Evolutionary conservation across 2,113 vertebrate species (phyloP), one percentile per base, ranked within the genome.

Genomic region (Polypterus bichir): DNA sequence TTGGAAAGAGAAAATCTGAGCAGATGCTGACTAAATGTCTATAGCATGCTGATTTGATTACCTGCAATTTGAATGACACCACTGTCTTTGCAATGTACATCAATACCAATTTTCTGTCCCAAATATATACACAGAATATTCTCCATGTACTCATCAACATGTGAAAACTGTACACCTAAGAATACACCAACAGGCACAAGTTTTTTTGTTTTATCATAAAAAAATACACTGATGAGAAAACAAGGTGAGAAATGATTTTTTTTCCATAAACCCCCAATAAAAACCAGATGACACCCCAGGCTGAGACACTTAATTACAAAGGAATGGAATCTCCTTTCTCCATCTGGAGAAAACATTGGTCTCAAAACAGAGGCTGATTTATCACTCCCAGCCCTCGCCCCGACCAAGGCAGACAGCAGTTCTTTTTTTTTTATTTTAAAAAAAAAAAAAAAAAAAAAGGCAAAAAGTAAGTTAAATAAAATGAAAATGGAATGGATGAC

Each of bases 221-320:
- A 76, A 75, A 79, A 77, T 70, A 59, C 62, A 66, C 70, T 85
- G 83, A 87, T 87, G 85, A 84, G 84, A 86, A 88, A 88, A 86
- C 83, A 87, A 86, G 85, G 84, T 85, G 83, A 68, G 74, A 81
- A 84, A 81, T 74, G 65, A 84, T 87, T 77, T 81, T 27, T 27
- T 78, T 87, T 83, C 81, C 81, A 83, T 79, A 82, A 74, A 64
- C 70, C 73, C 73, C 66, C 75, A 83, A 83, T 84, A 85, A 86
- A 85, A 86, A 83, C 76, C 76, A 74, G 77, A 85, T 80, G 84
- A 87, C 86, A 88, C 84, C 79, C 76, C 75, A 68, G 74, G 71
- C 79, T 77, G 78, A 68, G 81, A 74, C 76, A 74, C 81, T 87
- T 88, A 85, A 88, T 88, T 88, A 86, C 81, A 83, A 82, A 87